Base-by-base conservation (phyloP, 2,797 vertebrate species). In the Artibeus lituratus region DNA sequence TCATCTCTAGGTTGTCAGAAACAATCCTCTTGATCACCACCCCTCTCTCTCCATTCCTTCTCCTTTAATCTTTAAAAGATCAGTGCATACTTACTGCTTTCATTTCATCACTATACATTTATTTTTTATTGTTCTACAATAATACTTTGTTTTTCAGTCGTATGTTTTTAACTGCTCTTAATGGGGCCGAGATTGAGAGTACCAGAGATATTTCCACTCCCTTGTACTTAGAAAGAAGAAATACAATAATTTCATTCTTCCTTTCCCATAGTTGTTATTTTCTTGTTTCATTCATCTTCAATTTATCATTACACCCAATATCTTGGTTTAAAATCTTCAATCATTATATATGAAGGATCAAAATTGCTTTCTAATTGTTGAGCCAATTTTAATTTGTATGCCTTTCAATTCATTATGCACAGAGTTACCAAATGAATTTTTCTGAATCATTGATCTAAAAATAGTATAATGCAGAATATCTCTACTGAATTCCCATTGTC, bases 1-100 rank as follows among this genome's bases (percentile, higher is more conserved):
- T 99, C 99, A 94, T 99, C 99, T 94, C 99, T 99, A 29, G 26
- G 11, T 59, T 10, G 1, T 59, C 57, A 29, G 57, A 59, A 59
- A 59, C 5, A 29, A 59, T 59, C 57, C 57, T 29, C 11, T 29
- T 0, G 1, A 29, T 14, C 57, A 26, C 57, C 57, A 29, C 26
- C 11, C 26, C 24, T 57, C 57, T 59, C 26, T 59, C 26, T 59
- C 57, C 57, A 59, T 59, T 59, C 26, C 12, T 59, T 59, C 26
- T 62, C 35, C 81, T 93, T 39, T 35, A 90, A 82, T 55, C 4
- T 77, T 39, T 83, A 78, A 57, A 65, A 35, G 7, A 29, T 55
- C 1, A 73, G 6, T 67, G 18, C 37, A 1, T 59, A 51, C n/a
- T 55, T 83, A 35, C 22, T 35, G 5, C 16, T 83, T 87, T 26